Evolutionary conservation across 2,113 vertebrate species (phyloP), one percentile per base, ranked within the genome.

Genomic region (Gila orcuttii): DNA sequence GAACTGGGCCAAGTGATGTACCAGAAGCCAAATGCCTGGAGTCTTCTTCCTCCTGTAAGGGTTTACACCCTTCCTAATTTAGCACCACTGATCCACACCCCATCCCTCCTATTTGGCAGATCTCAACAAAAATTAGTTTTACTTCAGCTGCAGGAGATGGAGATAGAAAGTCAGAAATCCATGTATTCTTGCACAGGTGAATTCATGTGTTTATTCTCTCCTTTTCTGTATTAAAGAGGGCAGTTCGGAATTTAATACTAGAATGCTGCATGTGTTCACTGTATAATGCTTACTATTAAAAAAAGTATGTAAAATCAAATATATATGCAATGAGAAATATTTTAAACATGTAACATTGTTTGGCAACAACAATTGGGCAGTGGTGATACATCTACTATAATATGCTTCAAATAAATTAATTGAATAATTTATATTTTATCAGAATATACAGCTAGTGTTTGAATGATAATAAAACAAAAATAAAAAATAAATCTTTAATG

Each of bases 41-140:
- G 84, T 60, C 83, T 83, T 86, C 79, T 68, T 84, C 76, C 47
- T 57, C 68, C 69, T 60, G 80, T 84, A 45, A 25, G 64, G 45
- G 55, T 84, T 84, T 83, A 50, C 81, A 57, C 59, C 47, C 36
- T 76, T 80, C 86, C 85, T 84, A 88, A 84, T 88, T 84, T 84
- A 81, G 76, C 84, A 85, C 73, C 62, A 76, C 42, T 73, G 25
- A 78, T 45, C 62, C 64, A 47, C 57, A 62, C 33, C 36, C 42
- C 47, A 15, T 39, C 47, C 47, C 36, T 59, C 62, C 28, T 66
- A 39, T 50, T 52, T 66, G 60, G 11, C 5, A 25, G 23, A 25
- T 12, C 42, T 75, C 42, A 23, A 75, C 28, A 85, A 89, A 79
- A 69, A 75, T 52, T 80, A 81, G 69, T 13, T 86, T 79, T 45